A percentile compares a stretch with the other conserved stretches of the same genome.
Conservation (phyloP, 2,888 invertebrate genomes). For the Drosophila leonis region DNA sequence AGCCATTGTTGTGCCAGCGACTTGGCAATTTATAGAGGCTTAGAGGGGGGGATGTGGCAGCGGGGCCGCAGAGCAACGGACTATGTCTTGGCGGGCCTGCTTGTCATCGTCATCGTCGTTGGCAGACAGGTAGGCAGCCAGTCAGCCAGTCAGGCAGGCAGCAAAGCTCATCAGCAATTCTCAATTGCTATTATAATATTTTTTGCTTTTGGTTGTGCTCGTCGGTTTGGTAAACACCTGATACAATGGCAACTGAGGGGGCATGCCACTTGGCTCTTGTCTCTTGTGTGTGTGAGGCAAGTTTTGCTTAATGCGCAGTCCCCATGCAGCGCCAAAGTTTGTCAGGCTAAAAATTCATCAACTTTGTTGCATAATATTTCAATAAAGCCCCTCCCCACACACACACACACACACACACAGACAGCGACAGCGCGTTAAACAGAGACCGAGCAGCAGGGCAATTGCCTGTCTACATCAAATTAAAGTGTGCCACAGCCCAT, state of each 20-base stretch:
- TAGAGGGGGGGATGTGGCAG: background rate
- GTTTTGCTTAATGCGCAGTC: conserved; percentile 72
- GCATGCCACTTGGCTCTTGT: conserved; percentile 10
- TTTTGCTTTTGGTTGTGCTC: conserved; percentile 55
- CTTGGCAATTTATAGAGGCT: conserved; percentile 45
- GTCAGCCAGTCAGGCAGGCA: conserved; percentile 28
- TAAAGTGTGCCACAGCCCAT: conserved; percentile 59
- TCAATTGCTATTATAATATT: conserved; percentile 81
- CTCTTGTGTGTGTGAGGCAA: conserved; percentile 33
- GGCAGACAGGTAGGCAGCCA: conserved; percentile 34
- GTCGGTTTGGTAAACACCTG: conserved; percentile 71
- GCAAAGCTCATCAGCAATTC: conserved; percentile 79
- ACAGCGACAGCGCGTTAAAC: background rate
- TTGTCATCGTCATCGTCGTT: conserved; percentile 19
- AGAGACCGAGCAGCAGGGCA: conserved; percentile 11
- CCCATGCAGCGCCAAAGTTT: conserved; percentile 67
- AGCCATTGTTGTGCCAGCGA: conserved; percentile 51
- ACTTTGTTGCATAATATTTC: conserved; percentile 81
- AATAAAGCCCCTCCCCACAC: conserved; percentile 56
- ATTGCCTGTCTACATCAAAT: conserved; percentile 60
- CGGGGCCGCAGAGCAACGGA: background rate
- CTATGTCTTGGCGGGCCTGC: conserved; percentile 40
- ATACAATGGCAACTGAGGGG: conserved; percentile 56
- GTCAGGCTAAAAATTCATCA: conserved; percentile 77
- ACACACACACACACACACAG: background rate